phyloP scores from a whole-genome alignment of 2,888 invertebrate species.

The Salpingus planirostris region DNA sequence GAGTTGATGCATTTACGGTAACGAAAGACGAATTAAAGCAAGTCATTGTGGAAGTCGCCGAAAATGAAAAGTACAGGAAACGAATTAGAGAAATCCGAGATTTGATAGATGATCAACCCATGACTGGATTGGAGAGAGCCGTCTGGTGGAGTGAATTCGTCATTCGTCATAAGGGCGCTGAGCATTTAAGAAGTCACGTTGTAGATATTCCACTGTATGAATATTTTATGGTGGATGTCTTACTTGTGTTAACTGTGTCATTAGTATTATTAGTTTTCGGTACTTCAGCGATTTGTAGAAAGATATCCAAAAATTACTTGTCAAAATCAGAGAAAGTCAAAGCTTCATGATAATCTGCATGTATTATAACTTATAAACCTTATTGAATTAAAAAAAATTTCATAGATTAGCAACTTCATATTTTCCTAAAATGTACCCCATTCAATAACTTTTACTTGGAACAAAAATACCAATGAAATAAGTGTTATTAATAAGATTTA shows the following conservation, averaged over 20 bases:
- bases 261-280: neutral
- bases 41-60: conserved; percentile 2
- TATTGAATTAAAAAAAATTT: too few relatives aligned
- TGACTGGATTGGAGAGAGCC: conserved; percentile 38
- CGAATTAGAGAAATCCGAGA: conserved; percentile 1
- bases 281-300: too few relatives aligned
- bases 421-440: too few relatives aligned
- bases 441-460: too few relatives aligned
- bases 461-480: too few relatives aligned
- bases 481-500: too few relatives aligned
- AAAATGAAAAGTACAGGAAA: conserved; percentile 5
- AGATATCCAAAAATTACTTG: too few relatives aligned
- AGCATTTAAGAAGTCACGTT: conserved; percentile 38
- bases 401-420: too few relatives aligned
- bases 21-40: conserved; percentile 3
- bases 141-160: conserved; percentile 47
- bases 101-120: conserved; percentile 30
- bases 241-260: conserved; percentile 2
- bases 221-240: conserved; percentile 38
- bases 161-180: conserved; percentile 39
- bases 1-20: conserved; percentile 1
- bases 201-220: conserved; percentile 35
- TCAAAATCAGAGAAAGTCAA: too few relatives aligned
- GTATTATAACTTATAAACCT: too few relatives aligned
- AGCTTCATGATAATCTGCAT: too few relatives aligned